Evolutionary conservation across 1,140 invertebrate genomes (phyloP).

Genomic region (Plutomurus gul): DNA sequence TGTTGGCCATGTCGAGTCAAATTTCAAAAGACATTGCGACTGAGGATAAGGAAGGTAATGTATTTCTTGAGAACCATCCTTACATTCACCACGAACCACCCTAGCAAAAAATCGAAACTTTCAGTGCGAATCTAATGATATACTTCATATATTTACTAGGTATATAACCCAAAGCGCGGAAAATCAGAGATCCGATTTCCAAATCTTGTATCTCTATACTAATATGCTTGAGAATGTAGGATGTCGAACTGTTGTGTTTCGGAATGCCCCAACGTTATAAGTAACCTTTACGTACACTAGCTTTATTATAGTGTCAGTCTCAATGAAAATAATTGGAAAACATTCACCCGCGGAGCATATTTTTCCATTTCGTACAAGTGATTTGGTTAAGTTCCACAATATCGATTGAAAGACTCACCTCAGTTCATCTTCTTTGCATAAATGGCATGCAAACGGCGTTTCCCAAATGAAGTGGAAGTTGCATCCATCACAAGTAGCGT

Average conservation of each 20-base stretch:
- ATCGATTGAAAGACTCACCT: slow-evolving; percentile 53
- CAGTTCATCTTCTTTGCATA: slow-evolving; percentile 61
- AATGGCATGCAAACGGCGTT: slow-evolving; percentile 62
- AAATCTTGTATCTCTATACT: no score
- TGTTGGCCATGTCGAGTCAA: slow-evolving; percentile 52
- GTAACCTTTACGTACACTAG: not conserved
- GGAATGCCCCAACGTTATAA: no score
- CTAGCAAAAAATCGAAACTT: slow-evolving; percentile 49
- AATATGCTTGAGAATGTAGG: no score
- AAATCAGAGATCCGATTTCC: no score
- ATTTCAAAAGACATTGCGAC: slow-evolving; percentile 57
- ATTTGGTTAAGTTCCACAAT: no score
- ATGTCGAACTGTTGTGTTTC: no score
- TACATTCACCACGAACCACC: slow-evolving; percentile 65
- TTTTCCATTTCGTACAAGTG: no score
- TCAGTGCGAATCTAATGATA: not conserved
- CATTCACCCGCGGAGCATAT: no score
- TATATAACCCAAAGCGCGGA: no score
- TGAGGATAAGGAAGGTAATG: slow-evolving; percentile 62
- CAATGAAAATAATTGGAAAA: no score
- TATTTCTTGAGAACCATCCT: slow-evolving; percentile 61
- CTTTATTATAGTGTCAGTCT: not conserved
- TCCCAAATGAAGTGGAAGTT: slow-evolving; percentile 66
- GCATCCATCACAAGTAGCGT: slow-evolving; percentile 70
- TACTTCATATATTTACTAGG: no score